These are phyloP conservation scores for Athene noctua DNA, from an alignment of 2,113 vertebrate genomes.

Conservation along the genomic window DNA sequence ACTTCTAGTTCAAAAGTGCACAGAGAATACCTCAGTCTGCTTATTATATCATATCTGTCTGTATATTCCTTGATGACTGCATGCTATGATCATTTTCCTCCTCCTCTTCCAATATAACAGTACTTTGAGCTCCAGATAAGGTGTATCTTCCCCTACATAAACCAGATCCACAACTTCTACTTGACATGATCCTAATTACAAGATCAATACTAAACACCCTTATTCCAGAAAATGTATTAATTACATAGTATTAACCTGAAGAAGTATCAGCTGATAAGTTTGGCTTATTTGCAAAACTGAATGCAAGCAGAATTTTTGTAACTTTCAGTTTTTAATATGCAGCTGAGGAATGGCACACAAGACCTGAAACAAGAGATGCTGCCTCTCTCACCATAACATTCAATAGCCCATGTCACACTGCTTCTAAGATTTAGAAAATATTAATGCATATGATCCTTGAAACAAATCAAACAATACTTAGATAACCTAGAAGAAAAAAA, in stretches of 20 bases:
- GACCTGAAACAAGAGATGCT: slow-evolving; percentile 36
- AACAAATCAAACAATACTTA: slow-evolving; percentile 30
- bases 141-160: neutral
- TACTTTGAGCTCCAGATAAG: neutral
- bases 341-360: neutral
- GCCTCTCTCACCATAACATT: slow-evolving; percentile 1
- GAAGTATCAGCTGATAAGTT: neutral
- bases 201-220: neutral
- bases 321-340: slow-evolving; percentile 29
- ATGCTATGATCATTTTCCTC: neutral
- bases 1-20: neutral
- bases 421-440: slow-evolving; percentile 11
- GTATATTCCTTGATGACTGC: neutral
- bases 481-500: neutral
- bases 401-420: slow-evolving; percentile 12
- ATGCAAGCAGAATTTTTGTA: slow-evolving; percentile 31
- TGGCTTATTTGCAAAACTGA: neutral
- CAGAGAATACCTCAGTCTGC: neutral
- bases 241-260: neutral
- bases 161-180: neutral
- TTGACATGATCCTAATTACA: neutral
- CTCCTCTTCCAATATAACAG: neutral
- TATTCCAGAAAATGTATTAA: neutral
- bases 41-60: neutral
- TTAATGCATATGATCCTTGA: neutral